Evolutionary conservation across 2,888 invertebrate genomes (phyloP).

Genomic region (Candidula unifasciata): DNA sequence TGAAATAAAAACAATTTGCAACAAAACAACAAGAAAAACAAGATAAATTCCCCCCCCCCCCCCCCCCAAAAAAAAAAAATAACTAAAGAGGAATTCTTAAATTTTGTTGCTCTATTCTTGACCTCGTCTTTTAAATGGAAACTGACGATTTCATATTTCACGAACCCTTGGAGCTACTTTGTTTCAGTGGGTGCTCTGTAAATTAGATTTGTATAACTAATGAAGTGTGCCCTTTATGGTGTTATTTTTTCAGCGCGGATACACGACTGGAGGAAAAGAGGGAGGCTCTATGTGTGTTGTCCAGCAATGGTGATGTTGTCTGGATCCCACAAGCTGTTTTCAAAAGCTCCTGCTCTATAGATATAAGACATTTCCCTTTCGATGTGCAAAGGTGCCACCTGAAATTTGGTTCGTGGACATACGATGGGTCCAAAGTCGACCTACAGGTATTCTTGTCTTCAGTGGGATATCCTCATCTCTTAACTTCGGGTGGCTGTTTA

Average conservation of each 20-base stretch:
- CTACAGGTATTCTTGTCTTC: slow-evolving; percentile 53
- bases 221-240: not conserved
- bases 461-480: not conserved
- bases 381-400: slow-evolving; percentile 76
- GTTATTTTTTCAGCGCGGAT: slow-evolving; percentile 74
- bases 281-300: slow-evolving; percentile 76
- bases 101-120: no score
- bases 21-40: no score
- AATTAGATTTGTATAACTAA: no score
- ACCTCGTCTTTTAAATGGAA: not conserved
- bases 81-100: no score
- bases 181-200: no score
- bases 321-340: slow-evolving; percentile 77
- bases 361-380: slow-evolving; percentile 78
- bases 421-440: slow-evolving; percentile 76
- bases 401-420: slow-evolving; percentile 78
- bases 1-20: no score
- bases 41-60: no score
- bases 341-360: slow-evolving; percentile 77
- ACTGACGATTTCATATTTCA: no score
- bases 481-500: no score
- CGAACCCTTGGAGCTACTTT: no score
- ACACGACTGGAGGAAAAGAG: slow-evolving; percentile 76
- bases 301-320: slow-evolving; percentile 72
- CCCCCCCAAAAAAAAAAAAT: no score